Evolutionary conservation across 1,140 invertebrate species (phyloP), one percentile per base, ranked within the genome.

Genomic region (Temnothorax curvispinosus): DNA sequence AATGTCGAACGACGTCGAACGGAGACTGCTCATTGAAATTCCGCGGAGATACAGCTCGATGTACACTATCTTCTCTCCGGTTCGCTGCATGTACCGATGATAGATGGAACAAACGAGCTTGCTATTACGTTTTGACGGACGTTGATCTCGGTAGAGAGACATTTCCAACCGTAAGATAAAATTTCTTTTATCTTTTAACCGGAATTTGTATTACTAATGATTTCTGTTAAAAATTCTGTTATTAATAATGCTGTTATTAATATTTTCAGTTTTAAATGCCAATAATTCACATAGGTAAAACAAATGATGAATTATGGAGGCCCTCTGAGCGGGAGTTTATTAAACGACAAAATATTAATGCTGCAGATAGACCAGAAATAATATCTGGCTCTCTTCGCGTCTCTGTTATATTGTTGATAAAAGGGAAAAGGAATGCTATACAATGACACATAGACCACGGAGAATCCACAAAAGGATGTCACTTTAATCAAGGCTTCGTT

Each of bases 91-190:
- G 69, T 84, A 44, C 41, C 69, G 54, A 84, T 84, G 80, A 84
- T 84, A 75, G 69, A 84, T 84, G 80, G 80, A 84, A 75, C 80
- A 84, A 75, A 84, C 80, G 80, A 75, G 80, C 41, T 75, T n/a
- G 80, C 80, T 84, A 84, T 84, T 74, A 84, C 80, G 47, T 75
- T 84, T 50, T 84, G 80, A 84, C 80, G 52, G 32, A 62, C 80
- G 58, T 84, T 84, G 80, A 84, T 60, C 80, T 60, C 18, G 62
- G 62, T 7, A 58, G 9, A 58, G 9, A 58, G 27, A 27, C 72
- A 60, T 50, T 60, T 38, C 41, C 13, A 75, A 18, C 13, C 13
- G 27, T 41, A 56, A 13, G 21, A n/a, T 50, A 38, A 7, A 81
- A 81, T 71, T 58, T 69, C 41, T 50, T 47, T 32, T 71, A 0